These are phyloP conservation scores for Oryzias melastigma DNA, from an alignment of 2,113 vertebrate species.

Conservation along the genomic window DNA sequence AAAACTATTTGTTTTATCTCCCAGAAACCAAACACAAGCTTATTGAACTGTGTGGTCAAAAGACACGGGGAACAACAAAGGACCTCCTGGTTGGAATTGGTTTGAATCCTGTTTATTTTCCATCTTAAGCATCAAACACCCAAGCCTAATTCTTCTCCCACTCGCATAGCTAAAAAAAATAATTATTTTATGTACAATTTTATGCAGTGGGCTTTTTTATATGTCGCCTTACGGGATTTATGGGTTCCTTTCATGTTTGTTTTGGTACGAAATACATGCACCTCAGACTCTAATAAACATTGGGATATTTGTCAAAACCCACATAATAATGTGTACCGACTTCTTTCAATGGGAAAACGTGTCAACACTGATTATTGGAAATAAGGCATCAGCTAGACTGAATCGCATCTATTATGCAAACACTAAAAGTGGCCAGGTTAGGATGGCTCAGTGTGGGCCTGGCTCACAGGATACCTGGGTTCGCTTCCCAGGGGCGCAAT, in stretches of 20 bases:
- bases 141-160: slow-evolving; percentile 12
- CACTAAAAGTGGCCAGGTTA: neutral
- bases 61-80: neutral
- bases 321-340: slow-evolving; percentile 3
- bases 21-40: slow-evolving; percentile 7
- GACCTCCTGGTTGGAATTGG: slow-evolving; percentile 39
- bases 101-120: slow-evolving; percentile 36
- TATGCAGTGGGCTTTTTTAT: neutral
- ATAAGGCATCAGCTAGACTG: slow-evolving; percentile 28
- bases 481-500: too few relatives aligned
- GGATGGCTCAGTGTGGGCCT: too few relatives aligned
- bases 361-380: slow-evolving; percentile 24
- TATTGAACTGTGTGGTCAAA: slow-evolving; percentile 24
- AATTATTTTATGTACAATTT: neutral
- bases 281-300: slow-evolving; percentile 2
- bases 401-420: slow-evolving; percentile 13
- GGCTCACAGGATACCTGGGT: too few relatives aligned
- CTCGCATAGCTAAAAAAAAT: slow-evolving; percentile 18
- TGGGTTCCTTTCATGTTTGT: neutral
- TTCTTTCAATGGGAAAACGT: slow-evolving; percentile 4
- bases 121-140: too few relatives aligned
- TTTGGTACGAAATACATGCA: neutral
- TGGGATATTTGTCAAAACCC: slow-evolving; percentile 9
- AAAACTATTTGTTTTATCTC: slow-evolving; percentile 26
- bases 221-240: neutral